A percentile compares a stretch with the other conserved stretches of the same genome.
These are phyloP conservation scores for Drosophila kepulauana DNA, from an alignment of 1,140 invertebrate genomes.

Conservation along the genomic window DNA sequence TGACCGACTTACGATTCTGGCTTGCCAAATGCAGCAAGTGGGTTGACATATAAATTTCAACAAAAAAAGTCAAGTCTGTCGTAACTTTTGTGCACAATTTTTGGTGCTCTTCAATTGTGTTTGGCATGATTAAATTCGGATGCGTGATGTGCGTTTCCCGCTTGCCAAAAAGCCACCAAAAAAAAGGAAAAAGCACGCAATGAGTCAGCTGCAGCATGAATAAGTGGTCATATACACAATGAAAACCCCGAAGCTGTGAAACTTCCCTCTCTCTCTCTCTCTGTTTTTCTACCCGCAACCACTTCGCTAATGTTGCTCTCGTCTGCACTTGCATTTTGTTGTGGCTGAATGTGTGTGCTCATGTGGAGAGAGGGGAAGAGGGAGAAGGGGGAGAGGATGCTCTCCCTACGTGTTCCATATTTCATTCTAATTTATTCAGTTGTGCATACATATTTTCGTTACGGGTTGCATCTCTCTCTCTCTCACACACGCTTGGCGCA, in stretches of 20 bases:
- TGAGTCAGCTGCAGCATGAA: slow-evolving; percentile 68
- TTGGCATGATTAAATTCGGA: slow-evolving; percentile 78
- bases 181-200: slow-evolving; percentile 47
- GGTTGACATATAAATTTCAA: slow-evolving; percentile 37
- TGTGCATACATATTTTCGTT: slow-evolving; percentile 83
- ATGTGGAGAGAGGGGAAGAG: not conserved
- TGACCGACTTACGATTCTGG: slow-evolving; percentile 43
- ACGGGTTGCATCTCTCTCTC: slow-evolving; percentile 57
- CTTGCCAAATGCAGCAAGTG: slow-evolving; percentile 17
- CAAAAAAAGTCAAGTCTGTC: slow-evolving; percentile 18
- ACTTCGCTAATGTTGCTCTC: slow-evolving; percentile 36
- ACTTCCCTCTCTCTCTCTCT: not conserved
- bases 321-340: slow-evolving; percentile 25
- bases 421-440: slow-evolving; percentile 84
- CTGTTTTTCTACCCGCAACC: slow-evolving; percentile 3
- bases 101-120: slow-evolving; percentile 70
- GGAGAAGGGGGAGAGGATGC: slow-evolving; percentile 6
- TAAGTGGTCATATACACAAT: slow-evolving; percentile 52
- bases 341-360: slow-evolving; percentile 21
- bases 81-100: slow-evolving; percentile 56
- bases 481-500: slow-evolving; percentile 54
- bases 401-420: slow-evolving; percentile 76
- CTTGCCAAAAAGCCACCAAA: slow-evolving; percentile 1
- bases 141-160: slow-evolving; percentile 34
- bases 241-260: not conserved